These are phyloP conservation scores for Apistogramma diplotaenia DNA, from an alignment of 2,113 vertebrate genomes.

Conservation along the genomic window DNA sequence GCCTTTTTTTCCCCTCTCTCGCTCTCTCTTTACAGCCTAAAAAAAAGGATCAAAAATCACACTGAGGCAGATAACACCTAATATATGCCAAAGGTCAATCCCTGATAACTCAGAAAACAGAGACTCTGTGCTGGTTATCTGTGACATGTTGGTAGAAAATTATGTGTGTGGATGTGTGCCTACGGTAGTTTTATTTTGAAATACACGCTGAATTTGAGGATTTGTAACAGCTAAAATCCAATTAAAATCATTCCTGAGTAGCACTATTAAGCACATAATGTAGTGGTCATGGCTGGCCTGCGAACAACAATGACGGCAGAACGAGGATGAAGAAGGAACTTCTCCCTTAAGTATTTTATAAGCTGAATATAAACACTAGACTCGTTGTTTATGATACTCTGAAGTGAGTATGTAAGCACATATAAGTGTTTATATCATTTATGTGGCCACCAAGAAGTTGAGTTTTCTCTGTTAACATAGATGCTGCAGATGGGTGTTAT, in stretches of 20 bases:
- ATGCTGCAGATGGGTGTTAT: too few species aligned
- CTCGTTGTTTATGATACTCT: too few species aligned
- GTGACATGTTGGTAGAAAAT: neutral
- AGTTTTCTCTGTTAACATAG: too few species aligned
- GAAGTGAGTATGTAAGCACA: too few species aligned
- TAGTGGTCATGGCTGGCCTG: neutral
- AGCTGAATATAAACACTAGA: too few species aligned
- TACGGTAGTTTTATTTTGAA: neutral
- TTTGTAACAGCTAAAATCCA: neutral
- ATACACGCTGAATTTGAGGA: neutral
- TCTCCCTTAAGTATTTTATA: too few species aligned
- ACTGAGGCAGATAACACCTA: neutral
- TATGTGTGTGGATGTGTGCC: neutral
- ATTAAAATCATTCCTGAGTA: neutral
- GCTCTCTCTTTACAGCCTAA: neutral
- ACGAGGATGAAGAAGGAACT: too few species aligned
- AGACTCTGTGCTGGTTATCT: neutral
- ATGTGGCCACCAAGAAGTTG: too few species aligned
- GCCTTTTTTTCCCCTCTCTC: neutral
- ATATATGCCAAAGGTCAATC: conserved; percentile 6
- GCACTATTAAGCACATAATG: neutral
- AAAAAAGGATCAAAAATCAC: neutral
- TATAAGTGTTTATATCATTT: too few species aligned
- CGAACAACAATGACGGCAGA: neutral
- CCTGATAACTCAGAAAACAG: conserved; percentile 39